Evolutionary conservation across 2,797 vertebrate species (phyloP), one percentile per base, ranked within the genome.

Genomic region (Arctocebus calabarensis): DNA sequence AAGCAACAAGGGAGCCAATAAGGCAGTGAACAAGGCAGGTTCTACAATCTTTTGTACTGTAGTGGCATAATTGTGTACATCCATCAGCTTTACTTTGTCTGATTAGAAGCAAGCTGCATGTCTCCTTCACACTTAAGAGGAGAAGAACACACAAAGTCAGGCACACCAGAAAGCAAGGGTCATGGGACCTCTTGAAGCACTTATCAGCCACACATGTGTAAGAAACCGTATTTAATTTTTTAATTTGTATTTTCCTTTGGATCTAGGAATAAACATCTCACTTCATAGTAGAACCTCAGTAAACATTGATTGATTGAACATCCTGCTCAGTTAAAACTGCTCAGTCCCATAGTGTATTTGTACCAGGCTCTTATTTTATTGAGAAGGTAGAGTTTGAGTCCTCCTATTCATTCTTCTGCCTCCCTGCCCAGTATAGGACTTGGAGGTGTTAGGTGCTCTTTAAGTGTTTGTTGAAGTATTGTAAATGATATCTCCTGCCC

Each of bases 211-310:
- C 34, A 48, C 3, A 32, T n/a, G 25, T 19, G 17, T 73, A 88
- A 91, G 95, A 91, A 94, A 84, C 37, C 5, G 27, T 55, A 71
- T 82, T 87, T 59, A 84, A 13, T 45, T 79, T 91, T 79, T n/a
- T 68, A 45, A 25, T 84, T 92, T 73, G 11, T 92, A 4, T 66
- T 25, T 85, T 90, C 52, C 55, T 91, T 40, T 82, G 37, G 29
- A 48, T 37, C 40, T 89, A 4, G 74, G 62, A 73, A 64, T 78
- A 79, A 64, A 37, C 22, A 43, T 86, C 52, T 66, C 59, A 68
- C 34, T 84, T 79, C 37, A 45, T 48, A 81, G 13, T 73, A 81
- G 59, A 86, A 45, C 29, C 34, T 77, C 32, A 57, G 0, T 87
- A 55, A 94, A 82, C 73, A 71, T 12, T 84, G 64, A 83, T 22